A percentile compares a stretch with the other conserved stretches of the same genome.
These are phyloP conservation scores for Ceratothoa steindachneri DNA, from an alignment of 2,888 invertebrate genomes.

Conservation along the genomic window DNA sequence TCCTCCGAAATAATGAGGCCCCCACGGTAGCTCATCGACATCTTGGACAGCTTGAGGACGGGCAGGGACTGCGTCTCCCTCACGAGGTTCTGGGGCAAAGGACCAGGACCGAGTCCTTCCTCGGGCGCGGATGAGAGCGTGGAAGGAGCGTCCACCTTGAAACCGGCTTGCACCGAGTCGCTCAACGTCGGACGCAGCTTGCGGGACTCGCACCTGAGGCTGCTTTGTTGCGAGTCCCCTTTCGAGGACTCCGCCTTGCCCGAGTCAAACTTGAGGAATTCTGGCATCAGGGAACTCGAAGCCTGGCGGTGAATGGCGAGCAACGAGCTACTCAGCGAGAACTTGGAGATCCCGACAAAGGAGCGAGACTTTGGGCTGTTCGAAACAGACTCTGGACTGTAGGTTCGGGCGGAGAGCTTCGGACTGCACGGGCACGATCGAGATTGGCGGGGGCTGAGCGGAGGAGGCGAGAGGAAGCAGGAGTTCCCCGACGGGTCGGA, in stretches of 20 bases:
- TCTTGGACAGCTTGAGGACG: constrained; percentile 36
- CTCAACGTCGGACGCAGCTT: not conserved
- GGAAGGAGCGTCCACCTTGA: not conserved
- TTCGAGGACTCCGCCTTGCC: constrained; percentile 32
- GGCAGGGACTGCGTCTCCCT: constrained; percentile 42
- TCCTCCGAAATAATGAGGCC: constrained; percentile 28
- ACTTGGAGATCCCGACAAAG: constrained; percentile 30
- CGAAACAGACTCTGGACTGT: constrained; percentile 38
- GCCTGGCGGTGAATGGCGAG: constrained; percentile 45
- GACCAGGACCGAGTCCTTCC: not conserved
- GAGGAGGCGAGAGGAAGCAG: constrained; percentile 17
- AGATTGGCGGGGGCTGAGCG: constrained; percentile 31
- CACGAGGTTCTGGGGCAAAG: constrained; percentile 18
- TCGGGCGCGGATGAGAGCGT: not conserved
- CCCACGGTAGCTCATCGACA: constrained; percentile 33
- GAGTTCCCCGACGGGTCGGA: not conserved
- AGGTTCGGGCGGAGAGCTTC: constrained; percentile 32
- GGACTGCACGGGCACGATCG: constrained; percentile 46
- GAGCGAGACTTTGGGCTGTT: constrained; percentile 39
- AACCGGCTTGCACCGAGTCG: constrained; percentile 8
- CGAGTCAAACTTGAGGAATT: constrained; percentile 31
- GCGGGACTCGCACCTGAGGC: constrained; percentile 19
- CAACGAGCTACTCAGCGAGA: constrained; percentile 42
- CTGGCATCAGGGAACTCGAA: constrained; percentile 37
- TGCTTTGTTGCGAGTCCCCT: constrained; percentile 34